Conservation (phyloP, 2,113 vertebrate genomes). For the Pagrus major region DNA sequence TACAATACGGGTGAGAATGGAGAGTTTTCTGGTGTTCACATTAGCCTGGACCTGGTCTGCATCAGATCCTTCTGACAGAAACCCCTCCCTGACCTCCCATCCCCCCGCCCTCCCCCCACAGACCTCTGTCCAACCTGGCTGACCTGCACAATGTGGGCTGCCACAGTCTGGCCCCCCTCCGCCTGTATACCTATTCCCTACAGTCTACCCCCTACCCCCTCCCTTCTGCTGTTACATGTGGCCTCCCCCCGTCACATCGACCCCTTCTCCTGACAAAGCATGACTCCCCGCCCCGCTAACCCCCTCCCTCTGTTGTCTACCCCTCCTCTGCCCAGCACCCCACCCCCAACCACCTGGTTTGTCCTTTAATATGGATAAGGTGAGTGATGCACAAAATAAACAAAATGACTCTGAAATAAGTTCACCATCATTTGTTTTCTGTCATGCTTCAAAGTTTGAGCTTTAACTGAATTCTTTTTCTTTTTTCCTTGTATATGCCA, state of each 20-base stretch:
- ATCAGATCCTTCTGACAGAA: constrained; percentile 36
- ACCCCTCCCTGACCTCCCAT: neutral
- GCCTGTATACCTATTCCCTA: constrained; percentile 48
- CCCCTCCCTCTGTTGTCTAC: constrained; percentile 30
- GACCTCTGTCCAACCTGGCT: constrained; percentile 47
- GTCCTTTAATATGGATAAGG: constrained; percentile 34
- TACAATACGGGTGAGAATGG: neutral
- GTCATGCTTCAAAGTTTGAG: neutral
- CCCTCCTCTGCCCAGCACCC: constrained; percentile 11
- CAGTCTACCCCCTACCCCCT: constrained; percentile 17
- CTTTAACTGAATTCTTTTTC: neutral
- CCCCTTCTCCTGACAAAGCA: constrained; percentile 61
- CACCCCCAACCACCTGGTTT: constrained; percentile 64
- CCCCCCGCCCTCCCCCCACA: neutral
- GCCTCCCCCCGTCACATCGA: constrained; percentile 33
- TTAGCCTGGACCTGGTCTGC: constrained; percentile 13
- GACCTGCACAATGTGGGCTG: constrained; percentile 58
- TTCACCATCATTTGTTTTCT: neutral
- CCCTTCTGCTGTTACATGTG: constrained; percentile 61
- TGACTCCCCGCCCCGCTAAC: constrained; percentile 4
- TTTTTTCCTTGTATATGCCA: neutral
- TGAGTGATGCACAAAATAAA: neutral
- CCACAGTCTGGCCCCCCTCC: constrained; percentile 42
- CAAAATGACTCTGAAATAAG: neutral
- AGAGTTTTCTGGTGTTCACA: neutral